Percentiles rank a stretch among this genome's conserved stretches.
These are phyloP conservation scores for Ammodytes dubius DNA, from an alignment of 2,113 vertebrate species.

Conservation along the genomic window DNA sequence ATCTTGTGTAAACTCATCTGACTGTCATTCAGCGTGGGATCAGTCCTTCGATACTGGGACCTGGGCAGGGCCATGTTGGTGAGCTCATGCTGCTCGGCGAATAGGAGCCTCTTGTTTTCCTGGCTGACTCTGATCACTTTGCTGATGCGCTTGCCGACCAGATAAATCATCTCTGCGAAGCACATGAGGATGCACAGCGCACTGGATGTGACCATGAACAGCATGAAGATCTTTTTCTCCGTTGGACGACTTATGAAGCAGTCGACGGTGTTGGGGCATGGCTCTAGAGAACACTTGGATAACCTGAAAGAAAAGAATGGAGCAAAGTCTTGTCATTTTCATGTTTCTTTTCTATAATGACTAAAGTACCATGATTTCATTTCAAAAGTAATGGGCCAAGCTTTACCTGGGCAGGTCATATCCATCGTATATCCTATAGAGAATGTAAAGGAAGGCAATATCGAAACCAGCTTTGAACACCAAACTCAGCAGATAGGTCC, in stretches of 20 bases:
- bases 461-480: conserved; percentile 91
- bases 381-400: neutral
- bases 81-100: conserved; percentile 68
- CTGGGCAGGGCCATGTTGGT: conserved; percentile 38
- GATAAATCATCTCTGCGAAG: conserved; percentile 89
- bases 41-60: conserved; percentile 54
- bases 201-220: conserved; percentile 92
- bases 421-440: conserved; percentile 87
- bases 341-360: neutral
- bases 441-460: conserved; percentile 87
- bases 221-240: conserved; percentile 96
- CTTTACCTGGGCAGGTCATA: conserved; percentile 87
- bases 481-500: conserved; percentile 89
- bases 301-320: conserved; percentile 56
- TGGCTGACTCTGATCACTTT: conserved; percentile 58
- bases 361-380: neutral
- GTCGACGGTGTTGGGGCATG: conserved; percentile 88
- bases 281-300: conserved; percentile 87
- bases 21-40: conserved; percentile 63
- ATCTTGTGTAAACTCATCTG: conserved; percentile 53
- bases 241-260: conserved; percentile 94
- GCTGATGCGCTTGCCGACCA: conserved; percentile 85
- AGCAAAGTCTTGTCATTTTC: neutral
- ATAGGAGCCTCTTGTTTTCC: conserved; percentile 52
- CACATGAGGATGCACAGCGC: conserved; percentile 90